Evolutionary conservation across 2,113 vertebrate species (phyloP).

Genomic region (Peromyscus maniculatus): DNA sequence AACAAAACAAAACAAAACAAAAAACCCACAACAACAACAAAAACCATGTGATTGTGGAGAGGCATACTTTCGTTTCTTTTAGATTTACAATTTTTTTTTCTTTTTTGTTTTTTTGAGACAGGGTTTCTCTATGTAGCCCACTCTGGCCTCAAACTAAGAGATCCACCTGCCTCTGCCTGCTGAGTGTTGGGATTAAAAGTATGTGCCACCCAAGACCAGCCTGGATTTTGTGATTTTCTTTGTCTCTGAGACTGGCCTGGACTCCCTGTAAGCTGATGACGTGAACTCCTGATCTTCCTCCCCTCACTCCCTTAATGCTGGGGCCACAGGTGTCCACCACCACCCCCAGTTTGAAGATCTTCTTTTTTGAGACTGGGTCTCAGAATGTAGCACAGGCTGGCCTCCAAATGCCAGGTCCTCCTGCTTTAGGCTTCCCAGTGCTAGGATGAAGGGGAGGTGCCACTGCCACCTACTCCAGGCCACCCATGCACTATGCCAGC

Average conservation of each 20-base stretch:
- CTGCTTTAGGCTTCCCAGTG: not conserved
- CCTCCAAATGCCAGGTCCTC: not conserved
- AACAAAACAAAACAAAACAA: not conserved
- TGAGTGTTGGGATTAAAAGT: not conserved
- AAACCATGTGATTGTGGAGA: not conserved
- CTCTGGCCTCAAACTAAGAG: not conserved
- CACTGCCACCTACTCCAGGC: no score
- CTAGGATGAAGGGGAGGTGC: not conserved
- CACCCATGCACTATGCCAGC: no score
- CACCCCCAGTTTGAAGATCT: not conserved
- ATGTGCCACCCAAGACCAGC: not conserved
- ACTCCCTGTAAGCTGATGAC: not conserved
- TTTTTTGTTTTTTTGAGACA: not conserved
- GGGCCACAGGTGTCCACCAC: accelerated
- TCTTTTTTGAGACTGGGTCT: not conserved
- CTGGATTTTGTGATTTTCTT: not conserved
- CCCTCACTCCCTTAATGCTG: not conserved
- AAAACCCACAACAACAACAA: not conserved
- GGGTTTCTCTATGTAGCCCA: not conserved
- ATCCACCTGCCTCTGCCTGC: not conserved
- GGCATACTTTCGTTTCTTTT: not conserved
- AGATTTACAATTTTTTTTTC: not conserved
- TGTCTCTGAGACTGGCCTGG: not conserved
- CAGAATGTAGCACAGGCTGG: not conserved
- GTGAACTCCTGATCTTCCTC: not conserved